These are phyloP conservation scores for Brachionus calyciflorus DNA, from an alignment of 1,140 invertebrate species.

Conservation along the genomic window DNA sequence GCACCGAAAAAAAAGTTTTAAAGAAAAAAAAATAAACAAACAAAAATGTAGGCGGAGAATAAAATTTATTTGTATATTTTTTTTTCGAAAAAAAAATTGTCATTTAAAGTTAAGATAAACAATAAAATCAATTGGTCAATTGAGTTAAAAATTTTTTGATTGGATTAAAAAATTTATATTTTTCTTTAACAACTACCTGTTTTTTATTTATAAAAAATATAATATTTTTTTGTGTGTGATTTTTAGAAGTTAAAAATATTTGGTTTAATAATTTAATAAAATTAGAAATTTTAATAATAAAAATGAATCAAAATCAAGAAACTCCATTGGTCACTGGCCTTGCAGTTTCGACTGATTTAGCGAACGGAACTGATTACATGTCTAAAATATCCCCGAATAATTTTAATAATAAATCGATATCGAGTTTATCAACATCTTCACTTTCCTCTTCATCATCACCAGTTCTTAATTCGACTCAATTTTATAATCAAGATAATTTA, in stretches of 20 bases:
- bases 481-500: background rate
- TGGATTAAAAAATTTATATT: background rate
- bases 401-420: slow-evolving; percentile 14
- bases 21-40: slow-evolving; percentile 6
- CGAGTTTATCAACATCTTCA: slow-evolving; percentile 1
- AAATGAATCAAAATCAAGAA: slow-evolving; percentile 31
- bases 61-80: too few relatives aligned
- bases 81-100: too few relatives aligned
- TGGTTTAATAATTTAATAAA: too few relatives aligned
- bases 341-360: background rate
- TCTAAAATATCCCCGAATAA: background rate
- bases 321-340: background rate
- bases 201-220: background rate
- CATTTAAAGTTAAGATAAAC: too few relatives aligned
- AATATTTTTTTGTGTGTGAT: slow-evolving; percentile 1
- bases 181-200: background rate
- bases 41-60: background rate
- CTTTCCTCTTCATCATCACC: background rate
- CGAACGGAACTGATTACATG: background rate
- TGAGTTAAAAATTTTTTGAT: background rate
- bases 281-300: background rate
- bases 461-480: background rate
- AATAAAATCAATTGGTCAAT: too few relatives aligned
- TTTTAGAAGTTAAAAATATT: slow-evolving; percentile 20
- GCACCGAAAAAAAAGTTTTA: background rate